Evolutionary conservation across 1,140 invertebrate species (phyloP), one percentile per base, ranked within the genome.

Genomic region (Neomicropteryx cornuta): DNA sequence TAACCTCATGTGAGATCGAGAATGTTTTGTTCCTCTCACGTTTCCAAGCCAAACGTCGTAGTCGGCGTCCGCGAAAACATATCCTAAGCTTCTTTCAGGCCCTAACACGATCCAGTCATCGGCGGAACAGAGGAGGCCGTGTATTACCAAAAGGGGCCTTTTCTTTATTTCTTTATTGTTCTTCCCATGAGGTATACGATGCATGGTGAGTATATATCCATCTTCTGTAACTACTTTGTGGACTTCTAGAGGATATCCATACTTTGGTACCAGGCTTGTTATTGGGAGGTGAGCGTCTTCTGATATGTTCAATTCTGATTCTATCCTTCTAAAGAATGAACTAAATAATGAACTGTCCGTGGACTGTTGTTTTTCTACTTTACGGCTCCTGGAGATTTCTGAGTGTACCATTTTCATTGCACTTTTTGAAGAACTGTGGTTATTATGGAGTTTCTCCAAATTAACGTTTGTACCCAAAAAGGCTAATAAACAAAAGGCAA

Each of bases 21-120:
- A 73, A 46, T 78, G 78, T 20, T 56, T 62, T 42, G 75, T 79
- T 5, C 77, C 77, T 24, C 77, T 55, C 11, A 58, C 58, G 48
- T 80, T 80, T 4, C 72, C 60, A 38, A 77, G 44, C 77, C 77
- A 80, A 6, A 80, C 76, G 44, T 80, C 77, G 41, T 72, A 79
- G 5, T 72, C 74, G 38, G 51, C 42, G 50, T 79, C 74, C 1
- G 71, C 66, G 18, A 79, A 47, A 33, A 67, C 47, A 44, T 66
- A 75, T 3, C 59, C 75, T 18, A 39, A 33, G 11, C 10, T 14
- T 20, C 33, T 59, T 14, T 66, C 47, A 1, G 58, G 58, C n/a
- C 54, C 48, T 37, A 60, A 62, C 6, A 65, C 44, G 11, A 71
- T 45, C 52, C 55, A 73, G 46, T 68, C 61, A 2, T 56, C 47